Percentiles rank a stretch among this genome's conserved stretches.
Evolutionary conservation across 2,113 vertebrate genomes (phyloP).

Genomic region (Indicator maculatus): DNA sequence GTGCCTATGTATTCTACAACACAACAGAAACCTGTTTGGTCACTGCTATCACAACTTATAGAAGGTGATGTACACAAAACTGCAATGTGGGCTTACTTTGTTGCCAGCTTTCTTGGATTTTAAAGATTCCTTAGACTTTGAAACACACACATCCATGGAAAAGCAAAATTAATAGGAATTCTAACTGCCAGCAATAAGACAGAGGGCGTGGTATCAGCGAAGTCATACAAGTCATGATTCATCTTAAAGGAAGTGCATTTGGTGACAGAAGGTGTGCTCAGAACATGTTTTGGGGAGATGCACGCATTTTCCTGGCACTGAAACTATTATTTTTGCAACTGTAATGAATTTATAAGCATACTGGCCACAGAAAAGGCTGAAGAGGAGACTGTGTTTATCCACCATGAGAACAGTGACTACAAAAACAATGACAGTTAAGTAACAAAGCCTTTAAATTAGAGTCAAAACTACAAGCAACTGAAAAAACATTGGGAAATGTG

Average conservation of each 20-base stretch:
- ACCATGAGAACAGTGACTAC: background rate
- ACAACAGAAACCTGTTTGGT: background rate
- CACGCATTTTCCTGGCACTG: background rate
- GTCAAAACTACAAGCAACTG: background rate
- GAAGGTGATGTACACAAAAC: background rate
- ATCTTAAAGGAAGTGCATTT: background rate
- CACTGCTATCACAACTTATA: background rate
- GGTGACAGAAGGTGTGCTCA: background rate
- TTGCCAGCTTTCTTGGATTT: background rate
- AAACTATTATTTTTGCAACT: background rate
- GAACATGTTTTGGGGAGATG: background rate
- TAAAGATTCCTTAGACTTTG: background rate
- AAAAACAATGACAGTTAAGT: background rate
- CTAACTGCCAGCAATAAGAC: background rate
- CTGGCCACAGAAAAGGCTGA: background rate
- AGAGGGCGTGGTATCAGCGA: background rate
- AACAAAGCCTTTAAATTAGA: background rate
- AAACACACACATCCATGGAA: background rate
- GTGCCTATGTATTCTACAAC: background rate
- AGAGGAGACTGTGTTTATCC: background rate
- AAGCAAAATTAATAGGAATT: background rate
- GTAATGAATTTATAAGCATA: background rate
- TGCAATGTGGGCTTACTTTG: background rate
- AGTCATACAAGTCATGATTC: background rate
- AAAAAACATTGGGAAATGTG: background rate